Evolutionary conservation across 1,140 invertebrate genomes (phyloP).

Genomic region (Choristoneura fumiferana): DNA sequence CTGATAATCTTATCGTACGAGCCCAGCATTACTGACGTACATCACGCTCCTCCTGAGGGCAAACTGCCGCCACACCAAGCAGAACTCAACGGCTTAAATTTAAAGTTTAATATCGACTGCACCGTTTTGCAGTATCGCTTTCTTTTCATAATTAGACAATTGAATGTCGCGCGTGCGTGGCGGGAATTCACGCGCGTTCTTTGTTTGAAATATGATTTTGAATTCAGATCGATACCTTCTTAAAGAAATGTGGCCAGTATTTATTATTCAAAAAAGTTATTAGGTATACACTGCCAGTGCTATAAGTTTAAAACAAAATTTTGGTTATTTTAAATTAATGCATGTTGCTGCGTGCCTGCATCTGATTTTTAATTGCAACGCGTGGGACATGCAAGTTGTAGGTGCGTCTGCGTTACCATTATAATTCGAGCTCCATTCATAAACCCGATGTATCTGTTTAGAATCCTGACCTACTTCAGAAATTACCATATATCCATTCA

Average conservation of each 20-base stretch:
- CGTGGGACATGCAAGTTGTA: too few species aligned
- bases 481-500: conserved; percentile 11
- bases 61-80: not conserved
- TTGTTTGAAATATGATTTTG: conserved; percentile 20
- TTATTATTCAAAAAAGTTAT: not conserved
- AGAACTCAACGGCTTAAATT: conserved; percentile 16
- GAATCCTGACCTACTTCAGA: conserved; percentile 7
- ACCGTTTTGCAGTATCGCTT: conserved; percentile 9
- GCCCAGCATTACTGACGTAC: conserved; percentile 6
- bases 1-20: conserved; percentile 13
- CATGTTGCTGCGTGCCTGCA: too few species aligned
- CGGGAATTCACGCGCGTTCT: conserved; percentile 20
- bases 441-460: not conserved
- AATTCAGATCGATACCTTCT: conserved; percentile 8
- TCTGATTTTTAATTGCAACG: too few species aligned
- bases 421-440: too few species aligned
- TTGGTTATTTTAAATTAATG: too few species aligned
- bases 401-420: too few species aligned
- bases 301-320: too few species aligned
- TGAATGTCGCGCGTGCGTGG: conserved; percentile 27
- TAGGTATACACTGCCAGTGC: too few species aligned
- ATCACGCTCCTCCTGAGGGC: conserved; percentile 23
- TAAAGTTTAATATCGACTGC: not conserved
- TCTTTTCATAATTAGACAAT: conserved; percentile 26
- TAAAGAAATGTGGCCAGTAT: conserved; percentile 1